Evolutionary conservation across 2,113 vertebrate genomes (phyloP).

Genomic region (Carassius gibelio): DNA sequence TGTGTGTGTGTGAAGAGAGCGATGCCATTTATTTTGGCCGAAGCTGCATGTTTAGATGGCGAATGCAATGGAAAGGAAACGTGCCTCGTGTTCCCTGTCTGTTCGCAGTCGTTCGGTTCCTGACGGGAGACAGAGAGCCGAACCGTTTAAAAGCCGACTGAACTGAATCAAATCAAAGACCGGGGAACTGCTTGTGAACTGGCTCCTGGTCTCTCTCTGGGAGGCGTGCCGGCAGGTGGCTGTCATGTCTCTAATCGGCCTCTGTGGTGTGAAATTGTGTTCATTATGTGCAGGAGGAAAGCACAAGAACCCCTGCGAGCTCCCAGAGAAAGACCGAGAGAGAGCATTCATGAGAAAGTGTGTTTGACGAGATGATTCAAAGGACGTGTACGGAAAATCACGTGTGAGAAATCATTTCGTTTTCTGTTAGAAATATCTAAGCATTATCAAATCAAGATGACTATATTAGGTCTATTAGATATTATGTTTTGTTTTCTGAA

Average conservation of each 20-base stretch:
- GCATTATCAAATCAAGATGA: too few species aligned
- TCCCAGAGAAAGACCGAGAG: conserved; percentile 12
- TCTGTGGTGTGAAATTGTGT: conserved; percentile 60
- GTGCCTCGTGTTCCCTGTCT: not conserved
- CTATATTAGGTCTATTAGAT: not conserved
- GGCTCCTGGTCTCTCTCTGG: conserved; percentile 22
- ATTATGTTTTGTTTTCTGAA: too few species aligned
- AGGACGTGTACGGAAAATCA: not conserved
- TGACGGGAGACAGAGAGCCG: conserved; percentile 1
- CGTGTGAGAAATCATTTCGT: not conserved
- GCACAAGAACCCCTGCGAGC: conserved; percentile 48
- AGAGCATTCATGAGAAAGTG: conserved; percentile 10
- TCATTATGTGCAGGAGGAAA: conserved; percentile 51
- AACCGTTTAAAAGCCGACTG: not conserved
- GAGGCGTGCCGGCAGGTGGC: conserved; percentile 54
- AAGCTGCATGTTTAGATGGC: not conserved
- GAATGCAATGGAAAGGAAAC: not conserved
- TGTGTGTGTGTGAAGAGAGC: too few species aligned
- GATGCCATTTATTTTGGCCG: not conserved
- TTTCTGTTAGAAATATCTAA: too few species aligned
- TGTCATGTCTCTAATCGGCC: conserved; percentile 59
- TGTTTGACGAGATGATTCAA: not conserved
- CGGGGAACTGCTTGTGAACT: not conserved
- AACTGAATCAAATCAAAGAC: conserved; percentile 1
- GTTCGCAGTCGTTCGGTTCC: conserved; percentile 19